Evolutionary conservation across 2,888 invertebrate species (phyloP), one percentile per base, ranked within the genome.

Genomic region (Drosophila affinis): DNA sequence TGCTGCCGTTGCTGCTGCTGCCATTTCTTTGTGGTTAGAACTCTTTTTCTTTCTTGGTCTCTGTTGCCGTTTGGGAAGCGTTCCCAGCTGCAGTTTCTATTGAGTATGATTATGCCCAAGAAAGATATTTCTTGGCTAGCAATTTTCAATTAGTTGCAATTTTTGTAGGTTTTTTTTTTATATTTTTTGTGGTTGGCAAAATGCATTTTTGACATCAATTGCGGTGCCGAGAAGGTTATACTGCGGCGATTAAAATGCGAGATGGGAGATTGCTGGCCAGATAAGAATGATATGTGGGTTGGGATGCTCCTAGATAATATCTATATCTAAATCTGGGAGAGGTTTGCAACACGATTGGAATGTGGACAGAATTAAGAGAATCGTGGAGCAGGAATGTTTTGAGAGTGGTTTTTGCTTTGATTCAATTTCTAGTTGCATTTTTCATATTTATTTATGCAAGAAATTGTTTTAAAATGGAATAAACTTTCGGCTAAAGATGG

Each of bases 91-190:
- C 67, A 69, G 58, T 67, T 58, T 69, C 47, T 52, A 76, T 78
- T 76, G 78, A 76, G 76, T 83, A 64, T 73, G 77, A 76, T 72
- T 67, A 70, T 74, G 64, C 70, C 47, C 32, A 71, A 62, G 53
- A 59, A 82, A 77, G 72, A 76, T 76, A 78, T 79, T 79, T 75
- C 76, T 70, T 69, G 76, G 77, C 68, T 72, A 76, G 70, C 81
- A 74, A 86, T 87, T 84, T 84, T 81, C 86, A 83, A 87, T 84
- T 86, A 79, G 87, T 72, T 81, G 82, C 86, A 72, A 71, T 63
- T 71, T 72, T 69, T 69, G 64, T 62, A 51, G 52, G 44, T 64
- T 64, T 45, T 32, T 44, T 32, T 44, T 62, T 64, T 64, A 24
- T 44, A 24, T 44, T 62, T 53, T 12, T 18, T 67, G 65, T 49